Conservation (phyloP, 1,140 invertebrate species). For the Cheumatopsyche charites region DNA sequence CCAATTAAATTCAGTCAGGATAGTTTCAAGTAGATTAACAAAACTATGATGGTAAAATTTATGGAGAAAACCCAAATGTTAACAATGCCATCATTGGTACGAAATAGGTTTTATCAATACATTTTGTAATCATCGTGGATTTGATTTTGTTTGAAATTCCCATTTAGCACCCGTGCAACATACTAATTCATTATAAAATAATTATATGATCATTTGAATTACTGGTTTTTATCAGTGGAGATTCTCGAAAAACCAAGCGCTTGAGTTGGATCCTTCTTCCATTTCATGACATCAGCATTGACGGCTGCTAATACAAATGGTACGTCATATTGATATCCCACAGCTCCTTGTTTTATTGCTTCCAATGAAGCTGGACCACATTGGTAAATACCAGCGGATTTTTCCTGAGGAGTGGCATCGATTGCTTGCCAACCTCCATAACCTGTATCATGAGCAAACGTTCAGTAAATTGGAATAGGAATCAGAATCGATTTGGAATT, state of each 20-base stretch:
- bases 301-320: constrained; percentile 73
- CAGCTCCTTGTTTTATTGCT: constrained; percentile 74
- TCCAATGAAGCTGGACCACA: constrained; percentile 71
- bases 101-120: no score
- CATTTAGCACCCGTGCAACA: no score
- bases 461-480: background rate
- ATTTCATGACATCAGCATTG: constrained; percentile 67
- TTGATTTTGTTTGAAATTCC: no score
- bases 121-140: no score
- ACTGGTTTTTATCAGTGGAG: constrained; percentile 74
- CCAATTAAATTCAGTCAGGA: no score
- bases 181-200: no score
- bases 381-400: constrained; percentile 64
- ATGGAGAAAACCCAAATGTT: no score
- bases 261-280: constrained; percentile 64
- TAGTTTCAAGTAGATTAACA: no score
- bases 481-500: background rate
- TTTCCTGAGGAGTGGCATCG: constrained; percentile 77
- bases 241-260: constrained; percentile 69
- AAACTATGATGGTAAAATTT: no score
- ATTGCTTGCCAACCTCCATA: constrained; percentile 79
- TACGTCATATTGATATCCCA: constrained; percentile 72
- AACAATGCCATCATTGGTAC: no score
- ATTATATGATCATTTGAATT: no score
- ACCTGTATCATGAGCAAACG: constrained; percentile 51